Percentiles rank a stretch among this genome's conserved stretches.
Conservation (phyloP, 2,888 invertebrate species). For the Gnatocerus cornutus region DNA sequence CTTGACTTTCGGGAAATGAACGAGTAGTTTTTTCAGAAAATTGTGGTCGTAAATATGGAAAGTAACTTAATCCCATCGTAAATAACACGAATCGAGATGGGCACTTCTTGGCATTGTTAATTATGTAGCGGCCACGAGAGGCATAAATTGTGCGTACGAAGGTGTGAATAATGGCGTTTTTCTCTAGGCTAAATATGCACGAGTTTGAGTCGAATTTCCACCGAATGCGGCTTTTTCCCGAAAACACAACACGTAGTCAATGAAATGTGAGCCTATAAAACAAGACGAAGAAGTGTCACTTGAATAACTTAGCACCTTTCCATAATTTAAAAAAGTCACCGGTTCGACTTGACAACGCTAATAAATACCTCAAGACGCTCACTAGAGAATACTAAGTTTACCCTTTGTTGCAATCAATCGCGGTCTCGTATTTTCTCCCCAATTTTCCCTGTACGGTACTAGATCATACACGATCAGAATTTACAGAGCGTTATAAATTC, state of each 20-base stretch:
- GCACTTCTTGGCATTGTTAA: constrained; percentile 8
- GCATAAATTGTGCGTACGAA: constrained; percentile 17
- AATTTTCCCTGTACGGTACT: background rate
- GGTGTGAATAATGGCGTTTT: background rate
- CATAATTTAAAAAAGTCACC: background rate
- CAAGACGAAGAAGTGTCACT: constrained; percentile 2
- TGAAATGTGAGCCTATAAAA: constrained; percentile 4
- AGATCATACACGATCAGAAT: constrained; percentile 17
- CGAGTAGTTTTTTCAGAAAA: background rate
- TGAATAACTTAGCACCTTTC: constrained; percentile 2
- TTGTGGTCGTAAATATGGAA: constrained; percentile 9
- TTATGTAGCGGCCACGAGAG: background rate
- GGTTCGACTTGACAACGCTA: constrained; percentile 1
- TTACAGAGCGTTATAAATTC: constrained; percentile 33
- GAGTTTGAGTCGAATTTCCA: background rate
- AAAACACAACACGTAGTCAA: constrained; percentile 2
- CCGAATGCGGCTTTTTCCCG: constrained; percentile 1
- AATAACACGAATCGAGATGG: constrained; percentile 12
- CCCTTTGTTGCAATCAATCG: background rate
- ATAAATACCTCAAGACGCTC: constrained; percentile 3
- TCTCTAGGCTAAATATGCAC: background rate
- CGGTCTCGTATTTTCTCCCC: background rate
- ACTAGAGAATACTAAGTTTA: background rate
- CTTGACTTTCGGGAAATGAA: background rate
- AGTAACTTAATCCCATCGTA: constrained; percentile 21